Evolutionary conservation across 1,140 invertebrate species (phyloP).

Genomic region (Hormaphis cornu): DNA sequence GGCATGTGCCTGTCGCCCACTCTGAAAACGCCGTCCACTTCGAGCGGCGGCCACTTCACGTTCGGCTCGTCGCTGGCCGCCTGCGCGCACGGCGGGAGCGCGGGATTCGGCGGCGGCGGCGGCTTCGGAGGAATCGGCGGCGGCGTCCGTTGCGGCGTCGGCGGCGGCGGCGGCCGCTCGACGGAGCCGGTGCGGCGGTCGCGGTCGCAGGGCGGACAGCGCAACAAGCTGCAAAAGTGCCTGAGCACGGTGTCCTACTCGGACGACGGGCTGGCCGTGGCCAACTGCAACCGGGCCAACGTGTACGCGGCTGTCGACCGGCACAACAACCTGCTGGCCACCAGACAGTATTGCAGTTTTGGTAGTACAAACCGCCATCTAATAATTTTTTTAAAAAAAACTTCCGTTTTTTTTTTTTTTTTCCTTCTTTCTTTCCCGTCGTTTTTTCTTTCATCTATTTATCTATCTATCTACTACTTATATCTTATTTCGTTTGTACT

Average conservation of each 20-base stretch:
- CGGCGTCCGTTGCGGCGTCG: conserved; percentile 20
- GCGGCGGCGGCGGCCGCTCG: conserved; percentile 20
- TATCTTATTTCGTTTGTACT: not conserved
- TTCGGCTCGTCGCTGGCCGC: not conserved
- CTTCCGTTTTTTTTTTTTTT: not conserved
- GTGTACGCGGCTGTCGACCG: conserved; percentile 41
- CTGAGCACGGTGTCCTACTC: conserved; percentile 67
- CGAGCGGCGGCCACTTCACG: conserved; percentile 17
- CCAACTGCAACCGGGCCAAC: conserved; percentile 44
- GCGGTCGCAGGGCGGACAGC: conserved; percentile 73
- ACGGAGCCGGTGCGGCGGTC: conserved; percentile 53
- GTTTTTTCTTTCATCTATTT: not conserved
- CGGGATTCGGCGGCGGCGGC: conserved; percentile 19
- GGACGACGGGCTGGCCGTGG: conserved; percentile 49
- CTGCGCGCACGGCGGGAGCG: not conserved
- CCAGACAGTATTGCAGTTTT: conserved; percentile 86
- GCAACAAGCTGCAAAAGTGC: conserved; percentile 73
- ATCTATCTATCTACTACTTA: not conserved
- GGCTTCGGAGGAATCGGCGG: conserved; percentile 12
- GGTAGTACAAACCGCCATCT: conserved; percentile 60
- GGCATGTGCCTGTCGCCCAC: conserved; percentile 38
- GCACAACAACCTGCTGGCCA: conserved; percentile 57
- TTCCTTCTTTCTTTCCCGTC: too few relatives aligned
- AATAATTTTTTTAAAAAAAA: not conserved
- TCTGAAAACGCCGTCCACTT: conserved; percentile 24